Conservation (phyloP, 1,140 invertebrate species). For the Philopotamus ludificatus region DNA sequence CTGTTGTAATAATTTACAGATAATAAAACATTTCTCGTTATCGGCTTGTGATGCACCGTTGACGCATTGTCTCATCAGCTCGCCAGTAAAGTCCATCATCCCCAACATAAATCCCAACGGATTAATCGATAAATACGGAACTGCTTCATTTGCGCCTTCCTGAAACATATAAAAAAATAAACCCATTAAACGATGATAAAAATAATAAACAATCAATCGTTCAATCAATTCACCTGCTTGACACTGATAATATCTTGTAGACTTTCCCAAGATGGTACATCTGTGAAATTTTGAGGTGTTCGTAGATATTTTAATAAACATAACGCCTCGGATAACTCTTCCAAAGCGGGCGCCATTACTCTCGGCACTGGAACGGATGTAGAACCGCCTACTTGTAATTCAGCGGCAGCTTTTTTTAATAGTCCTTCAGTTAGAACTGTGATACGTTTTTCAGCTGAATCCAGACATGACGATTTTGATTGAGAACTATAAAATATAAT, state of each 20-base stretch:
- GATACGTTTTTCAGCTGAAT: slow-evolving; percentile 61
- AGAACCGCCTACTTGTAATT: slow-evolving; percentile 56
- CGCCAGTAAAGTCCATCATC: slow-evolving; percentile 83
- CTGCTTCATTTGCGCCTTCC: neutral
- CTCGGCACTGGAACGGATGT: slow-evolving; percentile 60
- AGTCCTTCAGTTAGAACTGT: slow-evolving; percentile 60
- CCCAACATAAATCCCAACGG: slow-evolving; percentile 79
- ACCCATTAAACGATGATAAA: neutral
- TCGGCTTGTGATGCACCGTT: slow-evolving; percentile 78
- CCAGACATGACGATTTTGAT: neutral
- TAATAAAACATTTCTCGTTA: slow-evolving; percentile 70
- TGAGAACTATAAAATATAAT: slow-evolving; percentile 6
- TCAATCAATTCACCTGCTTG: slow-evolving; percentile 4
- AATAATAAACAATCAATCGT: neutral
- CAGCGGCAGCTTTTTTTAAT: slow-evolving; percentile 69
- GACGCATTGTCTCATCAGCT: slow-evolving; percentile 86
- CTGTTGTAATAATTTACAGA: slow-evolving; percentile 69
- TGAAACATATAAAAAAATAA: slow-evolving; percentile 2
- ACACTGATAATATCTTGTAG: slow-evolving; percentile 43
- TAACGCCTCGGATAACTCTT: slow-evolving; percentile 86
- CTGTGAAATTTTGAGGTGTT: slow-evolving; percentile 31
- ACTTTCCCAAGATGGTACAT: slow-evolving; percentile 44
- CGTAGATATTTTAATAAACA: slow-evolving; percentile 72
- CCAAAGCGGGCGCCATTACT: slow-evolving; percentile 76
- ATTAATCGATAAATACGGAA: slow-evolving; percentile 49